Conservation (phyloP, 2,113 vertebrate genomes). For the Todiramphus saurophagus region DNA sequence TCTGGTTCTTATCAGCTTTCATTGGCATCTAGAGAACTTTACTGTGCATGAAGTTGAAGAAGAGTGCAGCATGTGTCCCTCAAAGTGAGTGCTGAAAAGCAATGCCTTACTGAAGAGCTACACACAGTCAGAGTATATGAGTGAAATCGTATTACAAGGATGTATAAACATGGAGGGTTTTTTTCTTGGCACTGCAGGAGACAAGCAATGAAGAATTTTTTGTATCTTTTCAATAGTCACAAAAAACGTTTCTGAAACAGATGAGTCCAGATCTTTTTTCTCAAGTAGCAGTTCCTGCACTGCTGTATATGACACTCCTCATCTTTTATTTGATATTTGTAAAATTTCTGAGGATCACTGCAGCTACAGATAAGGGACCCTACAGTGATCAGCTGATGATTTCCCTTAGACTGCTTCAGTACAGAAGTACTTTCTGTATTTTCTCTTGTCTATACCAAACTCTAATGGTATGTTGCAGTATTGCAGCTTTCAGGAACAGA, state of each 20-base stretch:
- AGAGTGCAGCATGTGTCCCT: rapidly evolving
- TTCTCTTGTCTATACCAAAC: neutral
- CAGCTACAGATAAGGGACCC: neutral
- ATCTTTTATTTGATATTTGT: neutral
- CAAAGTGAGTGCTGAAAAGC: neutral
- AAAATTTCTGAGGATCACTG: neutral
- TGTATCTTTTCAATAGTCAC: neutral
- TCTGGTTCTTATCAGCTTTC: neutral
- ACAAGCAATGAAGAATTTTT: neutral
- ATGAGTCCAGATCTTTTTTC: neutral
- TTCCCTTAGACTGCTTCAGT: neutral
- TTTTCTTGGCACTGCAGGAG: neutral
- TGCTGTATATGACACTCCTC: neutral
- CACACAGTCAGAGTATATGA: rapidly evolving
- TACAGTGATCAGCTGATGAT: neutral
- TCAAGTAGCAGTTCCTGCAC: neutral
- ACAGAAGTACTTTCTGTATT: neutral
- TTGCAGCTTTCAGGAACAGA: neutral
- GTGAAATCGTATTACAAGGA: neutral
- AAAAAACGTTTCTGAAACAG: neutral
- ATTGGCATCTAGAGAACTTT: neutral
- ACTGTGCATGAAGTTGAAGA: no score
- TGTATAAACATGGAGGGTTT: neutral
- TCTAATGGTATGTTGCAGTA: neutral
- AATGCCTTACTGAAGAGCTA: neutral